These are phyloP conservation scores for Abrostola tripartita DNA, from an alignment of 2,888 invertebrate genomes.

Conservation along the genomic window DNA sequence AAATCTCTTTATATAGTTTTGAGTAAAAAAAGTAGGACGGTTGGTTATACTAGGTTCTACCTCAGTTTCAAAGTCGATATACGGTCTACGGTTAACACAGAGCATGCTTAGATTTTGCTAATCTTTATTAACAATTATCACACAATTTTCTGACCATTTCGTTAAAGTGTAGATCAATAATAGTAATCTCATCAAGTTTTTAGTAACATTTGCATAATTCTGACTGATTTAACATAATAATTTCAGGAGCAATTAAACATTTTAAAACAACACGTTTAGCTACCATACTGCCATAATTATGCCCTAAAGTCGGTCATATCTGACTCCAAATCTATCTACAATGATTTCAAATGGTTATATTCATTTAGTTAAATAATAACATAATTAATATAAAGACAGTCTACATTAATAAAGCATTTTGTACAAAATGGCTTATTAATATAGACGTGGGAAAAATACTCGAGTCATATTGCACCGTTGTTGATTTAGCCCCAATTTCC, in stretches of 20 bases:
- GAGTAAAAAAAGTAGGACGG: no score
- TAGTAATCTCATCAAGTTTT: background rate
- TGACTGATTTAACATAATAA: conserved; percentile 1
- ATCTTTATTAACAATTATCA: no score
- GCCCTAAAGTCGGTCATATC: conserved; percentile 14
- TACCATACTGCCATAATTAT: conserved; percentile 37
- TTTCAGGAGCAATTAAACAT: conserved; percentile 26
- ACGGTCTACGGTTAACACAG: no score
- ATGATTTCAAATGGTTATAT: conserved; percentile 32
- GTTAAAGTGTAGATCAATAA: no score
- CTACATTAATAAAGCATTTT: conserved; percentile 26
- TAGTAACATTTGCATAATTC: conserved; percentile 23
- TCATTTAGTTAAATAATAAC: conserved; percentile 32
- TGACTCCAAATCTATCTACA: conserved; percentile 37
- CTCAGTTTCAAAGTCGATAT: no score
- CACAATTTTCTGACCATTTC: no score
- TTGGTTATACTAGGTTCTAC: no score
- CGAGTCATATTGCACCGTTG: conserved; percentile 50
- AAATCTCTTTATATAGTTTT: no score
- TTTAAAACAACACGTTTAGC: conserved; percentile 24
- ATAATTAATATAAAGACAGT: conserved; percentile 29
- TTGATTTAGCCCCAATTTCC: conserved; percentile 35
- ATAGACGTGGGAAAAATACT: conserved; percentile 36
- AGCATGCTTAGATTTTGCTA: no score
- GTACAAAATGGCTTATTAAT: conserved; percentile 15